Evolutionary conservation across 2,888 invertebrate genomes (phyloP), one percentile per base, ranked within the genome.

Genomic region (Sceliomorpha sp.): DNA sequence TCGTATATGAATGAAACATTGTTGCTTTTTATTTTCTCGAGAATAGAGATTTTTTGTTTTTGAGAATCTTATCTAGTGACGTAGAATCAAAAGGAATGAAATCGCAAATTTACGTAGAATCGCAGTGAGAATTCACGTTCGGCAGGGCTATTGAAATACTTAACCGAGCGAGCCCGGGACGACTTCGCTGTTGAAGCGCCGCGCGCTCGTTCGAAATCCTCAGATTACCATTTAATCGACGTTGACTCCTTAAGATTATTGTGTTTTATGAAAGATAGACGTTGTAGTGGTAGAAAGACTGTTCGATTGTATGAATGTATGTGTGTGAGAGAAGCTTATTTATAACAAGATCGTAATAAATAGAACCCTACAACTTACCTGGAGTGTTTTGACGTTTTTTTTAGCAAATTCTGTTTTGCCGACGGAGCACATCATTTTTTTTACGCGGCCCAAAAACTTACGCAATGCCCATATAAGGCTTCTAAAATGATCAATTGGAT

Each of bases 251-350:
- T 44, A 63, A 62, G 62, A 47, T 70, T 47, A 64, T 53, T 72
- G 67, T 70, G 58, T 63, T 63, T 72, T 69, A 59, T 48, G 66
- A 55, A 67, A 50, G 71, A 56, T 71, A 74, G 72, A 76, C 73
- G 67, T 79, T 78, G 77, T 75, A 80, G 74, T 83, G 84, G 78
- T 83, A 76, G 80, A 85, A 76, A 80, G 80, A 81, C 78, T 77
- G 80, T 76, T 63, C 74, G 77, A 64, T 70, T 81, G 86, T 83
- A 82, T 86, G 86, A 86, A 84, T 86, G 88, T 79, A 77, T 79
- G 85, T 81, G 85, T 83, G 85, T 78, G 77, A 60, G 66, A 78
- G 77, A n/a, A 79, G 76, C 77, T 85, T 83, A 85, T 84, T 85
- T 85, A 85, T 84, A 81, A 78, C 50, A 62, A 70, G 32, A 67